A percentile compares a stretch with the other conserved stretches of the same genome.
phyloP scores from a whole-genome alignment of 2,888 invertebrate genomes.

The Drosophila nigricruria region DNA sequence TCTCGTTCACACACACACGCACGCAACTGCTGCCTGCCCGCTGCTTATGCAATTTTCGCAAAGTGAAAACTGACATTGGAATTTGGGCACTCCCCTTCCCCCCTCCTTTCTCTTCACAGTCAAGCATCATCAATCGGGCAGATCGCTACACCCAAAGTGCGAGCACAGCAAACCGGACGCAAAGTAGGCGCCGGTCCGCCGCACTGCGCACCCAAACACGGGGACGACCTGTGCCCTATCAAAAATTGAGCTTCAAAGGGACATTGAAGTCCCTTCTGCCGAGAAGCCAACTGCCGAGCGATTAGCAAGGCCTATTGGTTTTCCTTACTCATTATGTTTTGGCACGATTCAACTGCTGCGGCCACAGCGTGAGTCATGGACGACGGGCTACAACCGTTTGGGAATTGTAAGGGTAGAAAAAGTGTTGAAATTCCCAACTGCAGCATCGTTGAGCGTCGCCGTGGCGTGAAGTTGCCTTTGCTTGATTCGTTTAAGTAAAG shows the following conservation, averaged over 20 bases:
- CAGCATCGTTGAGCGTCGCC: slow-evolving; percentile 9
- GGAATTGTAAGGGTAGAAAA: slow-evolving; percentile 54
- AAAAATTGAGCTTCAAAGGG: slow-evolving; percentile 83
- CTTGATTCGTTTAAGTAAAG: slow-evolving; percentile 65
- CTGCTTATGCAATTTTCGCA: slow-evolving; percentile 68
- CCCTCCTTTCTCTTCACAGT: neutral
- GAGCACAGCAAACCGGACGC: slow-evolving; percentile 55
- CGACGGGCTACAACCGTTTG: slow-evolving; percentile 48
- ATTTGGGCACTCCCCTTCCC: slow-evolving; percentile 27
- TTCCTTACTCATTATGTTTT: slow-evolving; percentile 84
- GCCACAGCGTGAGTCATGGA: slow-evolving; percentile 3
- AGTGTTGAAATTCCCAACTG: slow-evolving; percentile 36
- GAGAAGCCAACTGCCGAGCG: slow-evolving; percentile 82
- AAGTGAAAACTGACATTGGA: slow-evolving; percentile 65
- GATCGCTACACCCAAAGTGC: slow-evolving; percentile 81
- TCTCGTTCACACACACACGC: neutral
- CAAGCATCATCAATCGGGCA: slow-evolving; percentile 64
- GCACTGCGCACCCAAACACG: slow-evolving; percentile 30
- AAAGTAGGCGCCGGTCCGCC: slow-evolving; percentile 77
- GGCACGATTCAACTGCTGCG: slow-evolving; percentile 62
- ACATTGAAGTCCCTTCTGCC: slow-evolving; percentile 62
- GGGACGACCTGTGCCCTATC: slow-evolving; percentile 84
- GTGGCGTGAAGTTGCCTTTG: neutral
- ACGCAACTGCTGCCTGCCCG: neutral
- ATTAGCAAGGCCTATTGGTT: slow-evolving; percentile 81